Percentiles rank a stretch among this genome's conserved stretches.
phyloP scores from a whole-genome alignment of 2,113 vertebrate genomes.

The Phoxinus phoxinus region DNA sequence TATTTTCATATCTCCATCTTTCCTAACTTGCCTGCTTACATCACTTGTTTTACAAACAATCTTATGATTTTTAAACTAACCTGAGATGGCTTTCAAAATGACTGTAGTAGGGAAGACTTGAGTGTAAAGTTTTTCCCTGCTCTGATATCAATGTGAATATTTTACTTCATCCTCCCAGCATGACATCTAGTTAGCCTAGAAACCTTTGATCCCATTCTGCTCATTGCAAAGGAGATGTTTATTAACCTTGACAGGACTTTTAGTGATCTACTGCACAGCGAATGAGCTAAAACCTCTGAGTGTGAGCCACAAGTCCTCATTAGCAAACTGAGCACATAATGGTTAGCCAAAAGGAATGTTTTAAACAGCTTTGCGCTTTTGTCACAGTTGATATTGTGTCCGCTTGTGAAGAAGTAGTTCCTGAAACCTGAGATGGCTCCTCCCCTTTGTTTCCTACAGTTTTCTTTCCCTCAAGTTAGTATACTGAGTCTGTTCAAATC shows the following conservation, averaged over 20 bases:
- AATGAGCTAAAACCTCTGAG: neutral
- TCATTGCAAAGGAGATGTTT: neutral
- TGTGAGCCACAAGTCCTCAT: conserved; percentile 5
- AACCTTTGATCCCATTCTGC: neutral
- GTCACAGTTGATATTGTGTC: neutral
- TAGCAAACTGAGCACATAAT: conserved; percentile 12
- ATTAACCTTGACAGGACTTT: neutral
- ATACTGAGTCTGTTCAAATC: neutral
- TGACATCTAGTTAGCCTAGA: neutral
- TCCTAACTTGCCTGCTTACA: neutral
- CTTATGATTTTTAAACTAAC: neutral
- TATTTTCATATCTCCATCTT: neutral
- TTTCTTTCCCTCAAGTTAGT: too few relatives aligned
- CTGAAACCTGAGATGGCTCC: neutral
- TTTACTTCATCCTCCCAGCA: neutral
- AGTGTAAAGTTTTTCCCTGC: neutral
- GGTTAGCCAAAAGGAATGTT: neutral
- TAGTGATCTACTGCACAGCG: neutral
- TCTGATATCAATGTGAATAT: neutral
- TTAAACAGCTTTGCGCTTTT: neutral
- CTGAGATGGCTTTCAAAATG: neutral
- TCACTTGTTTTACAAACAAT: neutral
- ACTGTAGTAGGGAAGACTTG: neutral
- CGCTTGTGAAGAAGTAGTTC: too few relatives aligned
- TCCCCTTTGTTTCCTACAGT: neutral